Percentiles rank a stretch among this genome's conserved stretches.
phyloP scores from a whole-genome alignment of 2,797 vertebrate species.

The Pogonophryne albipinna region DNA sequence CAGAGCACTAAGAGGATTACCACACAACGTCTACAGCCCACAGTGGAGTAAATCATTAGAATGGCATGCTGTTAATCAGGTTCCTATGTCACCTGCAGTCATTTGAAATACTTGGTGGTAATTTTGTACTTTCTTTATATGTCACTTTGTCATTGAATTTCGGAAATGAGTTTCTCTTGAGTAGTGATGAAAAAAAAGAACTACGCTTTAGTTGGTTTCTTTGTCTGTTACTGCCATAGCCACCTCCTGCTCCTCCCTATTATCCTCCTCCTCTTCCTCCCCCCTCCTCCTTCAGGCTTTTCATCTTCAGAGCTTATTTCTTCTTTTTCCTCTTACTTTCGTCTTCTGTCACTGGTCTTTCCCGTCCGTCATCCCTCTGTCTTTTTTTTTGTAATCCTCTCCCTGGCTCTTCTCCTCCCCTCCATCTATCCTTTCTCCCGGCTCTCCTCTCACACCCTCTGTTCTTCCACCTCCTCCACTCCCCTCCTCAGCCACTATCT shows the following conservation, averaged over 20 bases:
- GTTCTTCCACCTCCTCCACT: conserved; percentile 36
- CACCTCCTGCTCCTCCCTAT: conserved; percentile 9
- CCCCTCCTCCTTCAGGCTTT: conserved; percentile 49
- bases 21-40: background rate
- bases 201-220: conserved; percentile 21
- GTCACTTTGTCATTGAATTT: conserved; percentile 34
- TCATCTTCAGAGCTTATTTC: conserved; percentile 67
- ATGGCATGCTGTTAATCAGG: conserved; percentile 6
- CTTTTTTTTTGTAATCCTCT: conserved; percentile 46
- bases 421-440: conserved; percentile 52
- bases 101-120: background rate
- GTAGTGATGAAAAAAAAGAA: conserved; percentile 6
- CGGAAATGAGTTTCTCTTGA: conserved; percentile 22
- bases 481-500: conserved; percentile 70
- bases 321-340: conserved; percentile 62
- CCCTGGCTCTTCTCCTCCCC: conserved; percentile 44
- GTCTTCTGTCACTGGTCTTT: conserved; percentile 62
- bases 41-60: conserved; percentile 14
- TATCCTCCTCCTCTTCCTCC: background rate
- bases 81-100: conserved; percentile 7
- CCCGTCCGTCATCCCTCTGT: conserved; percentile 66
- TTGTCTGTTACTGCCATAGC: conserved; percentile 30
- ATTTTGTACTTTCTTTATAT: conserved; percentile 13
- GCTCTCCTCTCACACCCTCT: conserved; percentile 37
- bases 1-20: conserved; percentile 19